Base-by-base conservation (phyloP, 2,888 invertebrate genomes). In the Megamerina dolium region DNA sequence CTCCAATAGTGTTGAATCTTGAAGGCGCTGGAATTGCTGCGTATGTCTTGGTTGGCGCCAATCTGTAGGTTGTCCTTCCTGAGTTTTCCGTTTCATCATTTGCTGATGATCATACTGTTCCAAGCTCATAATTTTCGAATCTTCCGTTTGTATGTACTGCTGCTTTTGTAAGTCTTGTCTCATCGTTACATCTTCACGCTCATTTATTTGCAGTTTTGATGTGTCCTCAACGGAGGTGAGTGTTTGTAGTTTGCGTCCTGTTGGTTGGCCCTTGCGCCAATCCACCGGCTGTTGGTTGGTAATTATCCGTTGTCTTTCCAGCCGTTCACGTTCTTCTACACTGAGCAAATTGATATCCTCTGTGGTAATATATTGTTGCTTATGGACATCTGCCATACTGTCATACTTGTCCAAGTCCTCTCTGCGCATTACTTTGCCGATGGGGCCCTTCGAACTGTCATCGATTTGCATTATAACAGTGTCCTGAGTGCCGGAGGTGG, bases 401-500 rank as follows among this genome's bases (percentile, higher is more conserved):
- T 62, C 57, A 43, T 47, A 44, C 31, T 62, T 56, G 41, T 60
- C 70, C 35, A 54, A 50, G 51, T 74, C 70, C 45, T 73, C 69
- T 8, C 48, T 56, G n/a, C 43, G 49, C 49, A 63, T 47, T 0
- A 60, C 32, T 51, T 69, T 66, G 2, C 64, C 54, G 33, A 68
- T 62, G 1, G 64, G 64, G 9, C 56, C 51, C 54, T 68, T 66
- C 2, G 68, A 61, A 27, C 57, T 63, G 16, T 69, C 63, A 32
- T 68, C 68, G 10, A 76, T 67, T 58, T 77, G 78, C 41, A 79
- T 63, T 30, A 77, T 69, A 2, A 79, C 73, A 8, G 75, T 77
- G 44, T 81, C 79, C 64, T 81, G 78, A 45, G 76, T 73, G 47
- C 76, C 74, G 4, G 75, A 75, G 19, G 77, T 60, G 17, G 76